Evolutionary conservation across 2,113 vertebrate species (phyloP).

Genomic region (Coracopsis vasa): DNA sequence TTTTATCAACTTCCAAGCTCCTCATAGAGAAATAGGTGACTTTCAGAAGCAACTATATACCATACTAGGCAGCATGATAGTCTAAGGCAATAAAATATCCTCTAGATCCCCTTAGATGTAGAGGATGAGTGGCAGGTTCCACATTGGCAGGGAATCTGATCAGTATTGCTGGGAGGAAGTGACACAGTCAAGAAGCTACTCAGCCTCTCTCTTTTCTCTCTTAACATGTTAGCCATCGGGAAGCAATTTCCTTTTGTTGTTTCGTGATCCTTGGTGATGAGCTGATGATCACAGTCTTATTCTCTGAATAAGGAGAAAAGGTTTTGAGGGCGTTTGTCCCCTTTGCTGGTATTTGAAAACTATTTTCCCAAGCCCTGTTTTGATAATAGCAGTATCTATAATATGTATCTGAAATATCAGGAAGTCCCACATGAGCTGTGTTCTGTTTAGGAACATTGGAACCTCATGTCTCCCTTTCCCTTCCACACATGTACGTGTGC

Average conservation of each 20-base stretch:
- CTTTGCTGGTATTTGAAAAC: neutral
- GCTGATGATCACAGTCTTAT: neutral
- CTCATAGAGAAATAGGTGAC: neutral
- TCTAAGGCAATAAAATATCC: neutral
- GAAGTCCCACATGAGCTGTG: neutral
- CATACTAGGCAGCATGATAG: neutral
- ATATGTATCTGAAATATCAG: neutral
- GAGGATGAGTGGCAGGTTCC: neutral
- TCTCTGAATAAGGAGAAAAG: neutral
- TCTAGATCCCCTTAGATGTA: neutral
- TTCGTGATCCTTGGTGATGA: neutral
- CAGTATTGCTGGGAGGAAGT: neutral
- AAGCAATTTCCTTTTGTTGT: slow-evolving; percentile 18
- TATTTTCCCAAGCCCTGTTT: neutral
- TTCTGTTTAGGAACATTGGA: neutral
- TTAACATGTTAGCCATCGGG: neutral
- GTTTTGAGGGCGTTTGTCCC: neutral
- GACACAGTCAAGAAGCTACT: neutral
- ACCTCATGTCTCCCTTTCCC: neutral
- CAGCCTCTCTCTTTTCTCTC: neutral
- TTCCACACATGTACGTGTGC: neutral
- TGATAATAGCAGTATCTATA: neutral
- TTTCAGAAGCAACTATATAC: neutral
- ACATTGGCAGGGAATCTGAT: neutral
- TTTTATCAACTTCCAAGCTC: neutral